Percentiles rank a stretch among this genome's conserved stretches.
Evolutionary conservation across 2,888 invertebrate genomes (phyloP).

Genomic region (Parnassius mnemosyne): DNA sequence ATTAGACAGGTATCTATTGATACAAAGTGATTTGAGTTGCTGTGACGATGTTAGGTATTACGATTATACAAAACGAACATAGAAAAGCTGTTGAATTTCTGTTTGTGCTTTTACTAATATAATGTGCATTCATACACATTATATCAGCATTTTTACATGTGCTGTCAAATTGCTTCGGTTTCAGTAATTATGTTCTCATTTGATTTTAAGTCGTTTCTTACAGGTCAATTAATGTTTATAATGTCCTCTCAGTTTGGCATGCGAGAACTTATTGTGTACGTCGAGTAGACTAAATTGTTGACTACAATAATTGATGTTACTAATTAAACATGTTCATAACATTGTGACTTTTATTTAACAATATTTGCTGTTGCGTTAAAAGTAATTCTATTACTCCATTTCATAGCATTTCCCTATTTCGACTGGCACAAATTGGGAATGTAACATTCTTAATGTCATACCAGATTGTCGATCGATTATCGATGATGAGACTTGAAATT

Average conservation of each 20-base stretch:
- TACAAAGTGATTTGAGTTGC: slow-evolving; percentile 74
- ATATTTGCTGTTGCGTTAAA: no score
- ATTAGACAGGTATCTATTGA: slow-evolving; percentile 56
- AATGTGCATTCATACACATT: slow-evolving; percentile 18
- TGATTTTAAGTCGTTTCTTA: slow-evolving; percentile 38
- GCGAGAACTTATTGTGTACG: slow-evolving; percentile 50
- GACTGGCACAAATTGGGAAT: no score
- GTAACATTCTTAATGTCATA: no score
- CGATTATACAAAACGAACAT: slow-evolving; percentile 37
- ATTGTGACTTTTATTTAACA: slow-evolving; percentile 38
- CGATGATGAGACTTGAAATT: no score
- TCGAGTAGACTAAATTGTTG: slow-evolving; percentile 65
- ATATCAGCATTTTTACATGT: slow-evolving; percentile 15
- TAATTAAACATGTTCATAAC: slow-evolving; percentile 73
- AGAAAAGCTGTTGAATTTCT: slow-evolving; percentile 34
- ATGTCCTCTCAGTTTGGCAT: slow-evolving; percentile 41
- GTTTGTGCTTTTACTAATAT: slow-evolving; percentile 25
- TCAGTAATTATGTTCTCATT: slow-evolving; percentile 35
- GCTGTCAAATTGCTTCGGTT: slow-evolving; percentile 25
- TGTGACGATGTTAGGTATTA: slow-evolving; percentile 56
- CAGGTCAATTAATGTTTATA: slow-evolving; percentile 47
- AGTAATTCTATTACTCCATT: no score
- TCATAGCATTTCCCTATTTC: no score
- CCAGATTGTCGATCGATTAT: no score
- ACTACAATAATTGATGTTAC: slow-evolving; percentile 71